phyloP scores from a whole-genome alignment of 2,797 vertebrate species.

The Bryconaethiops microstoma region DNA sequence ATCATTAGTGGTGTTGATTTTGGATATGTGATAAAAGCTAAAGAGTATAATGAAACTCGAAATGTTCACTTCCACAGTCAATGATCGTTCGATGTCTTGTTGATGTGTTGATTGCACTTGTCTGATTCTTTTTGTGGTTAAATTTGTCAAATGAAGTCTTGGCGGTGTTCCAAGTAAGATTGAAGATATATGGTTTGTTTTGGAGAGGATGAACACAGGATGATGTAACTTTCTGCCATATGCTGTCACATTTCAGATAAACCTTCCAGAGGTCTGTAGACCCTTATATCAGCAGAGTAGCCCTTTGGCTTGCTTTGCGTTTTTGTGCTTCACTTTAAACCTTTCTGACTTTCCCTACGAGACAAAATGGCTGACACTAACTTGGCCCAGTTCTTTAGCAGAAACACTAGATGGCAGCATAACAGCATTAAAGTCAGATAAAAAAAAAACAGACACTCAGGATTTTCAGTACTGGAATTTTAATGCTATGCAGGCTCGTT shows the following conservation, averaged over 20 bases:
- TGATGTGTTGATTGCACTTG: background rate
- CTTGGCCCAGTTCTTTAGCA: background rate
- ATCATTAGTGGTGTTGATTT: background rate
- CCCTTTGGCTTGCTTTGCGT: background rate
- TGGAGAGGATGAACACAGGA: background rate
- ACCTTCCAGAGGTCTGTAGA: background rate
- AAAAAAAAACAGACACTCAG: background rate
- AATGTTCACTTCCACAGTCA: background rate
- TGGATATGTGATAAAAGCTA: too few species aligned
- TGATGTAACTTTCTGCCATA: too few species aligned
- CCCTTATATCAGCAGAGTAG: background rate
- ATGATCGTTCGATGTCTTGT: background rate
- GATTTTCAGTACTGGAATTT: background rate
- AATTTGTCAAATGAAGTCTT: background rate
- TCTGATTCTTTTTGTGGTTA: background rate
- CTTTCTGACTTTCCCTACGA: background rate
- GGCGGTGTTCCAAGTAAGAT: background rate
- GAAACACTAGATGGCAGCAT: conserved; percentile 69
- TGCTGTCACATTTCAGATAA: background rate
- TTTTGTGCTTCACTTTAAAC: background rate
- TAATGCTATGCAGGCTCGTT: background rate
- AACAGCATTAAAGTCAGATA: conserved; percentile 16
- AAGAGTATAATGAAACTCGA: too few species aligned
- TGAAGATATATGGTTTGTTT: background rate
- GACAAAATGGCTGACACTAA: conserved; percentile 39